Base-by-base conservation (phyloP, 2,113 vertebrate genomes). In the Daboia siamensis region DNA sequence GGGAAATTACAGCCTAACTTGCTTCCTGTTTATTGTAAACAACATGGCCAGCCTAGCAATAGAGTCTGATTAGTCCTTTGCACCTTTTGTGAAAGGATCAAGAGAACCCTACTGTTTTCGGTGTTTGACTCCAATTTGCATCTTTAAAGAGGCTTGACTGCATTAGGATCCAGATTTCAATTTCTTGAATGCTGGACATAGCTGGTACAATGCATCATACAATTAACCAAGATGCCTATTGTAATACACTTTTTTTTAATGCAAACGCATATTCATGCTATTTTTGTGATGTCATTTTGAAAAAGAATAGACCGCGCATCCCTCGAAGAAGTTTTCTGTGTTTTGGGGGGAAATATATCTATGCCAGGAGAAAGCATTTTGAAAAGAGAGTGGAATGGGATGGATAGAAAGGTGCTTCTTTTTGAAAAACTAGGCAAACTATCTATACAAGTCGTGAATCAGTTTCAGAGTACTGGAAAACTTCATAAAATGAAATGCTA, bases 21-120 rank as follows among this genome's bases (percentile, higher is more conserved):
- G 88, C 93, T 96, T 97, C 95, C 95, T 96, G 90, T 96, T 97
- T 96, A 94, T 96, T 95, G 93, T 95, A 96, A 96, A 96, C 95
- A 97, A 96, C 95, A 46, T 93, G 92, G 94, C 94, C 96, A 96
- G 80, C 92, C 95, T 93, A 93, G 90, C 91, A 90, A 93, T 92
- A 94, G 94, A 95, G 92, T 92, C 97, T 96, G 95, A 96, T 95
- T 95, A 96, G 93, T 92, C 94, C 93, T 96, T 96, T 93, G 93
- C 92, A 94, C 94, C 94, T 94, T 97, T 96, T 97, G 95, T 96
- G 97, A 97, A 97, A 96, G 93, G 94, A 94, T 96, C 97, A 97
- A 96, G 94, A 96, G 97, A 96, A 96, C 95, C 95, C 92, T 95
- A 90, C 91, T 96, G 96, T 96, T 97, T 96, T 97, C 94, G 93